Evolutionary conservation across 2,797 vertebrate genomes (phyloP), one percentile per base, ranked within the genome.

Genomic region (Etheostoma nigrum): DNA sequence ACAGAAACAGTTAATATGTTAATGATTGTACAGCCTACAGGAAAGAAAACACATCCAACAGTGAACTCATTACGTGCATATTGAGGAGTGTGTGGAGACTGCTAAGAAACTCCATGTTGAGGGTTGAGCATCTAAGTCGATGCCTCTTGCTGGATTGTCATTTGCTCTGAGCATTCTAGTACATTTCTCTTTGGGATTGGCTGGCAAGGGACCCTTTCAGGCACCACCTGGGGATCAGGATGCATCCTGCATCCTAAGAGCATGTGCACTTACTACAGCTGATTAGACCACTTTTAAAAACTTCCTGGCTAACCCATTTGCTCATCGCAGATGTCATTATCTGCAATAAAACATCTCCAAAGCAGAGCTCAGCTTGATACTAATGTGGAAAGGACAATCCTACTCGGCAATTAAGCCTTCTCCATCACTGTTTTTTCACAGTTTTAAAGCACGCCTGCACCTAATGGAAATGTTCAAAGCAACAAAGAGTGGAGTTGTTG

Each of bases 111-210:
- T 80, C 71, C 30, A 64, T 45, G 70, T 49, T 68, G 73, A 90
- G 52, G 36, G 57, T 53, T 42, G 67, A 75, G 52, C 49, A 72
- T 80, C 48, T 23, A 19, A 40, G 18, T 74, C 19, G 57, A 48
- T 5, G 62, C 42, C 68, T 70, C 54, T 69, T 47, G 58, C 66
- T 67, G 82, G 68, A 75, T 19, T 6, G 79, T 82, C 65, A 78
- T 86, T 89, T 81, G 76, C 57, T 81, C 25, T 11, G 23, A 68
- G 48, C 58, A 77, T 78, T 74, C 67, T 57, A 68, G 71, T 59
- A 80, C 74, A 82, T 81, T 88, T 90, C 79, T 84, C 78, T 82
- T 61, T 33, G 53, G 71, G 33, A 66, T 16, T 72, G 66, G 52
- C 23, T 57, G 44, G 44, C 19, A 11, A 42, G 54, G 51, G 12